Base-by-base conservation (phyloP, 2,113 vertebrate species). In the Siphamia tubifer region DNA sequence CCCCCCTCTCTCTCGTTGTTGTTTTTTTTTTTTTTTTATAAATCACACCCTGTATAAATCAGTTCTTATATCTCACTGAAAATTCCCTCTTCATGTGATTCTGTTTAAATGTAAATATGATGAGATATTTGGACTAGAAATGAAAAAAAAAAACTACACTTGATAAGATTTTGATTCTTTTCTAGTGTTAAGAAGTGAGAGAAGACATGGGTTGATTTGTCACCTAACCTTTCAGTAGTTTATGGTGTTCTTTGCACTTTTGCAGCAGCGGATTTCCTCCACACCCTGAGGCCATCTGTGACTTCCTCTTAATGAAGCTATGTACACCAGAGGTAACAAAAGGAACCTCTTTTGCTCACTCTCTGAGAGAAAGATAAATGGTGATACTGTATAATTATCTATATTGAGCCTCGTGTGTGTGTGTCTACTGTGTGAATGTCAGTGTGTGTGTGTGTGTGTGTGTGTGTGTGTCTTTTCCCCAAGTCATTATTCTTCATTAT, bases 401-500 rank as follows among this genome's bases (percentile, higher is more conserved):
- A 2, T 24, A 35, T 27, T 39, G 63, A 31, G 48, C 34, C 53
- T 62, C 8, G 2, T 61, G 31, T 65, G 21, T 61, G 70, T 61
- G 70, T 20, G 38, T 58, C 16, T 54, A 28, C 34, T 54, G 56
- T 66, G 52, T 45, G 27, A 12, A 32, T 21, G 12, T 17, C 16
- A 30, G 64, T 38, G 40, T 55, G 25, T 60, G 6, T 32, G 15
- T 32, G 15, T 30, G 23, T 25, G 30, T 20, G 55, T 35, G 32
- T 35, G 32, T 35, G 49, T 54, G 21, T 54, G 32, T 40, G 20
- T 20, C 21, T 27, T 11, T 2, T 17, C 36, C 47, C n/a, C 12
- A 2, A 71, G 70, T 74, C 68, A 77, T 84, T 78, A 71, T 36
- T 82, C 74, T 74, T 83, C 65, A 74, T 84, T 76, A 83, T 84